Evolutionary conservation across 23 tunicate species (phyloP).

Genomic region (Ciona savignyi): DNA sequence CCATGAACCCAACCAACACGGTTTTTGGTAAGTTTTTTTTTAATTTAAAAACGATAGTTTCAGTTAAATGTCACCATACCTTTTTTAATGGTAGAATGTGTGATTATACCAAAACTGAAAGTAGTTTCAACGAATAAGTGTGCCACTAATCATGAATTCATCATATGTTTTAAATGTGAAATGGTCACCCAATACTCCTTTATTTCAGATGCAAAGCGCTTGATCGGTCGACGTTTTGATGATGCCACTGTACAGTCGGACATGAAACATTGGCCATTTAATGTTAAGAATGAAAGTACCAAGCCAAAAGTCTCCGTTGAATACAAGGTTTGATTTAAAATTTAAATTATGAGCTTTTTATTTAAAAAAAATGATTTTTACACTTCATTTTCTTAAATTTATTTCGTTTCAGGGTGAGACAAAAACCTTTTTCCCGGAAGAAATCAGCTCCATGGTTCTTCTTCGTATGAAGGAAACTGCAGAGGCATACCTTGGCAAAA

Average conservation of each 20-base stretch:
- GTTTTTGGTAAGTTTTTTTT: conserved; percentile 65
- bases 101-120: too few species aligned
- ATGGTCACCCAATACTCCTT: not conserved
- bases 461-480: conserved; percentile 91
- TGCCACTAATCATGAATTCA: not conserved
- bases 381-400: not conserved
- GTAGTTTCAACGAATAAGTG: not conserved
- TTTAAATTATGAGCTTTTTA: not conserved
- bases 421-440: conserved; percentile 81
- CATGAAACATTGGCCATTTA: conserved; percentile 81
- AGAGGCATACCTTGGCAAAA: conserved; percentile 87
- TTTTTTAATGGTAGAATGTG: too few species aligned
- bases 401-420: conserved; percentile 46
- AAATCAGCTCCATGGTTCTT: conserved; percentile 93
- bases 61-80: not conserved
- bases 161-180: not conserved
- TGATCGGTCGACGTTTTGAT: conserved; percentile 73
- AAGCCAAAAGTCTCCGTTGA: conserved; percentile 85
- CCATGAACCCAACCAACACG: too few species aligned
- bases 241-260: conserved; percentile 72
- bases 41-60: not conserved
- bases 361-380: not conserved
- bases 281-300: conserved; percentile 34
- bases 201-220: conserved; percentile 79
- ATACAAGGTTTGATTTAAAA: conserved; percentile 34